phyloP scores from a whole-genome alignment of 2,797 vertebrate genomes.

The Megaceryle alcyon region DNA sequence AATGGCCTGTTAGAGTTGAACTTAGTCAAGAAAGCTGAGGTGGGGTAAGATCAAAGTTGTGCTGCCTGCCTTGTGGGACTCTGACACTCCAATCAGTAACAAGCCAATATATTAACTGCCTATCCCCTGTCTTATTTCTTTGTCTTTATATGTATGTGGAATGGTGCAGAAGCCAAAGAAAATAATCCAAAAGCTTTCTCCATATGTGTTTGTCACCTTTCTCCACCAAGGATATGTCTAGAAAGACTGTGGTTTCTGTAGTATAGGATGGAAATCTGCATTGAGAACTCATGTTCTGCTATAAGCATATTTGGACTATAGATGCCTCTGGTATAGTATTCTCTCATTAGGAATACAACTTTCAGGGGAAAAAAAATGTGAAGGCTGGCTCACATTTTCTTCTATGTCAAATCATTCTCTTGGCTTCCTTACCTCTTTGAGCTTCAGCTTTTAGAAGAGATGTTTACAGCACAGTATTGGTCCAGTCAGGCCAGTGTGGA shows the following conservation, averaged over 20 bases:
- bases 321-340: neutral
- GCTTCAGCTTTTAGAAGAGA: neutral
- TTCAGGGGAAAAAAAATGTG: neutral
- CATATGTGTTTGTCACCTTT: neutral
- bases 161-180: neutral
- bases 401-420: neutral
- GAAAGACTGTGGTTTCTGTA: neutral
- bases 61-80: neutral
- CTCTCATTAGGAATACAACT: neutral
- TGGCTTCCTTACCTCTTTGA: neutral
- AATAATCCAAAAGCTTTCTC: neutral
- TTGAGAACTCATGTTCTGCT: neutral
- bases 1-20: neutral
- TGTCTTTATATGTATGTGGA: neutral
- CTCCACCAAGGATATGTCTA: neutral
- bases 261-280: neutral
- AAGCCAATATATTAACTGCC: neutral
- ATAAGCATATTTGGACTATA: neutral
- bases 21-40: neutral
- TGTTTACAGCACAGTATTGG: neutral
- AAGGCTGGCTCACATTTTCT: neutral
- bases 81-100: neutral
- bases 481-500: neutral
- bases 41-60: neutral
- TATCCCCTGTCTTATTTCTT: neutral